These are phyloP conservation scores for Montipora capitata DNA, from an alignment of 92 coral and sea anemone species.

Conservation along the genomic window DNA sequence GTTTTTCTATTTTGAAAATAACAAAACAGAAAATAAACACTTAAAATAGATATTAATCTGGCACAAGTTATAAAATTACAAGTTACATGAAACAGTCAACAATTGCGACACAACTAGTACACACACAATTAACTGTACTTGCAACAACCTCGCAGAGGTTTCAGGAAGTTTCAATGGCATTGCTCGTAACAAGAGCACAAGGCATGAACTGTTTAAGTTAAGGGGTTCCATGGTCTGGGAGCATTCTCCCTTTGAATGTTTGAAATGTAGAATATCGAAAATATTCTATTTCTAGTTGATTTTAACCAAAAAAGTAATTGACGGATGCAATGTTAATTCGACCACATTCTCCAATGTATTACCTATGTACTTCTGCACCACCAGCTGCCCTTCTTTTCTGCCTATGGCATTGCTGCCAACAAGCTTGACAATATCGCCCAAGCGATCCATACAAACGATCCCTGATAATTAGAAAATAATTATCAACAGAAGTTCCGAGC, in stretches of 20 bases:
- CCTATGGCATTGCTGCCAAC: conserved; percentile 91
- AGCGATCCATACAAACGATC: conserved; percentile 94
- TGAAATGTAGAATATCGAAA: no score
- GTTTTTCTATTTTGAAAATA: conserved; percentile 78
- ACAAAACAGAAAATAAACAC: not conserved
- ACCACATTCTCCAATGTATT: not conserved
- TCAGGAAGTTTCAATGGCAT: no score
- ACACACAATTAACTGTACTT: no score
- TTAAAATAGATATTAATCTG: not conserved
- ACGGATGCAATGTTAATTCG: not conserved
- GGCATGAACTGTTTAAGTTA: no score
- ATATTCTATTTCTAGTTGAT: no score
- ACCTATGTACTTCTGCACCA: conserved; percentile 99
- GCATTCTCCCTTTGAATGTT: no score
- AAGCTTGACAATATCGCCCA: conserved; percentile 91
- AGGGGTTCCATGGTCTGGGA: no score
- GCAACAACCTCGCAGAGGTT: no score
- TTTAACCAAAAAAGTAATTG: not conserved
- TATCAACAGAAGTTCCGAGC: not conserved
- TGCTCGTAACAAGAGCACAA: no score
- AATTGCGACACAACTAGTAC: no score
- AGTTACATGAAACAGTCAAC: no score
- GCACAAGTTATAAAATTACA: no score
- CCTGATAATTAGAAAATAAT: conserved; percentile 39
- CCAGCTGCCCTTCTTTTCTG: conserved; percentile 95